Evolutionary conservation across 2,888 invertebrate species (phyloP), one percentile per base, ranked within the genome.

Genomic region (Blastobasis adustella): DNA sequence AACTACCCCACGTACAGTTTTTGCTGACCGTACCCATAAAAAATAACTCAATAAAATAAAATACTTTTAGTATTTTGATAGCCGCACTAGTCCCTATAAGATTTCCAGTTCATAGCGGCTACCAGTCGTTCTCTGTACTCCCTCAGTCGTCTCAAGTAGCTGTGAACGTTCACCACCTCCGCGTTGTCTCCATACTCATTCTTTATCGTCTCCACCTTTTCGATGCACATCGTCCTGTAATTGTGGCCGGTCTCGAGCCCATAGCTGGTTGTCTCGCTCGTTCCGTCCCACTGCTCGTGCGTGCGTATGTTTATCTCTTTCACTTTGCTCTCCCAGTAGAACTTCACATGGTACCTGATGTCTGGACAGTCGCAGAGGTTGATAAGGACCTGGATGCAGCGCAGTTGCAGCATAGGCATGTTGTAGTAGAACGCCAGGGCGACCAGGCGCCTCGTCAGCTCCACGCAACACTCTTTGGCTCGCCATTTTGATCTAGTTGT

Each of bases 361-460:
- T 88, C 87, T 0, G 86, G 82, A 55, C 76, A 77, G 47, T 87
- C 87, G 66, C 85, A 82, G 0, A 88, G 60, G 57, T 88, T 87
- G 5, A 85, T 78, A 40, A 88, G 54, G 0, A 82, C 76, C 53
- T 85, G 83, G 69, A 88, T 72, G 3, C 71, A 61, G 10, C 71
- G 55, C 5, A 81, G 38, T 51, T 87, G 87, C 1, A 88, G 51
- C 6, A 73, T n/a, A 0, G 86, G 84, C 3, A 63, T 67, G 53
- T 73, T 79, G 0, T 71, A 71, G 1, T 58, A 53, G 4, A 65
- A 55, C 45, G 75, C 75, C 4, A 86, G 61, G 0, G 54, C 39
- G 0, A 82, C 71, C 4, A 88, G 59, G 1, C 63, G 63, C 41
- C 65, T 74, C 0, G 79, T 76, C 3, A 87, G 52, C 1, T 76